phyloP scores from a whole-genome alignment of 2,113 vertebrate species.

The Hystrix cristata region DNA sequence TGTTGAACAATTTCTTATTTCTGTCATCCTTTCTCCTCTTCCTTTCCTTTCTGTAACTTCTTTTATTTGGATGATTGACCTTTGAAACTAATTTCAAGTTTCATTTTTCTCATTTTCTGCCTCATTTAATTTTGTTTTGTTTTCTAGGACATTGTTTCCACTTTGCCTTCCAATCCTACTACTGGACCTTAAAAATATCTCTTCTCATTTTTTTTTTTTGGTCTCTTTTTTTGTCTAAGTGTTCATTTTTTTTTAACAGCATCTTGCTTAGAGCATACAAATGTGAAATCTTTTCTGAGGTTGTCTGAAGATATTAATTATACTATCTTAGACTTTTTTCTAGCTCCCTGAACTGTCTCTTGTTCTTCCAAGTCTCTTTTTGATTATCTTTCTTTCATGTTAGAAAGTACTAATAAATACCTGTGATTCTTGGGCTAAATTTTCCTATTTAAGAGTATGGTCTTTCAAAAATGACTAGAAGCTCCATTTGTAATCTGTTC shows the following conservation, averaged over 20 bases:
- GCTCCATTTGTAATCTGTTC: background rate
- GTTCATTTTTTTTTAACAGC: background rate
- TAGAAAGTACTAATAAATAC: background rate
- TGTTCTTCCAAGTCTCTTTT: background rate
- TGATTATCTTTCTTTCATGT: background rate
- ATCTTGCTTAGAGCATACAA: constrained; percentile 15
- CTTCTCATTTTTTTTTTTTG: constrained; percentile 56
- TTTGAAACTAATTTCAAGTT: constrained; percentile 69
- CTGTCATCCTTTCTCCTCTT: background rate
- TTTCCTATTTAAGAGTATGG: constrained; percentile 3
- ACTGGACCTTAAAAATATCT: constrained; percentile 39
- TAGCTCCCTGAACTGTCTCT: background rate
- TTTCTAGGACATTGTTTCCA: constrained; percentile 48
- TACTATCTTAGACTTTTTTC: background rate
- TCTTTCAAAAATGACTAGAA: background rate
- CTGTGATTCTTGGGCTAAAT: background rate
- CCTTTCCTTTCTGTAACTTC: background rate
- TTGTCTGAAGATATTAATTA: constrained; percentile 41
- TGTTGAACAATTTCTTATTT: background rate
- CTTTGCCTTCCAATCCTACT: constrained; percentile 28
- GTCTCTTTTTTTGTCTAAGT: background rate
- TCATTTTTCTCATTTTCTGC: constrained; percentile 61
- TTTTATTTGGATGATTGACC: constrained; percentile 58
- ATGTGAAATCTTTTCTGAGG: constrained; percentile 34
- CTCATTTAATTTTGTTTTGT: constrained; percentile 62